A percentile compares a stretch with the other conserved stretches of the same genome.
phyloP scores from a whole-genome alignment of 2,113 vertebrate genomes.

The Pluvialis apricaria region DNA sequence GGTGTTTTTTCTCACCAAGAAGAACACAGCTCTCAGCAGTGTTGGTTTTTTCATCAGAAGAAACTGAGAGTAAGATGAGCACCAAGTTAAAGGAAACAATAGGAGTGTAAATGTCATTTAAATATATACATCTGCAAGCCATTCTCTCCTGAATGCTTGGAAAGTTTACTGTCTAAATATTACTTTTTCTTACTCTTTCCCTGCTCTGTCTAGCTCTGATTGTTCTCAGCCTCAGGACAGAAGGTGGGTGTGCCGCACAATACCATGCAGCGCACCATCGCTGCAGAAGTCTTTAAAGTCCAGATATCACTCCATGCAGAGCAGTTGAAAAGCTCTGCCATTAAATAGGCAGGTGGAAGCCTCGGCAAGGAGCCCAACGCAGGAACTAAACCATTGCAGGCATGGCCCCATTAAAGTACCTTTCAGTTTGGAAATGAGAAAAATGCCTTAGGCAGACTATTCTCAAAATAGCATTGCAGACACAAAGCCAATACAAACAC shows the following conservation, averaged over 20 bases:
- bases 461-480: constrained; percentile 53
- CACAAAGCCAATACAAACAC: constrained; percentile 65
- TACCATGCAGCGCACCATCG: not conserved
- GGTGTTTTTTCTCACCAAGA: constrained; percentile 52
- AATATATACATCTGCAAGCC: constrained; percentile 74
- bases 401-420: constrained; percentile 44
- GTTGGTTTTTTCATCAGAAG: constrained; percentile 40
- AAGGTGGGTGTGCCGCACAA: constrained; percentile 9
- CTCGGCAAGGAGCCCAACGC: constrained; percentile 39
- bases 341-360: constrained; percentile 69
- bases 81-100: constrained; percentile 71
- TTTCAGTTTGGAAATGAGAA: constrained; percentile 67
- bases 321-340: constrained; percentile 7
- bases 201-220: constrained; percentile 51
- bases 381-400: constrained; percentile 56
- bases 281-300: constrained; percentile 27
- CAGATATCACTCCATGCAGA: not conserved
- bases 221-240: constrained; percentile 50
- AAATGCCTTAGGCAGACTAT: constrained; percentile 58
- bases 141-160: constrained; percentile 69
- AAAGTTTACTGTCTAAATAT: constrained; percentile 70
- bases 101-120: constrained; percentile 64
- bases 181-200: constrained; percentile 53
- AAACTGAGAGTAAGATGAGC: constrained; percentile 52
- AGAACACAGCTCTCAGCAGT: not conserved